A percentile compares a stretch with the other conserved stretches of the same genome.
These are phyloP conservation scores for Lateolabrax maculatus DNA, from an alignment of 2,797 vertebrate genomes.

Conservation along the genomic window DNA sequence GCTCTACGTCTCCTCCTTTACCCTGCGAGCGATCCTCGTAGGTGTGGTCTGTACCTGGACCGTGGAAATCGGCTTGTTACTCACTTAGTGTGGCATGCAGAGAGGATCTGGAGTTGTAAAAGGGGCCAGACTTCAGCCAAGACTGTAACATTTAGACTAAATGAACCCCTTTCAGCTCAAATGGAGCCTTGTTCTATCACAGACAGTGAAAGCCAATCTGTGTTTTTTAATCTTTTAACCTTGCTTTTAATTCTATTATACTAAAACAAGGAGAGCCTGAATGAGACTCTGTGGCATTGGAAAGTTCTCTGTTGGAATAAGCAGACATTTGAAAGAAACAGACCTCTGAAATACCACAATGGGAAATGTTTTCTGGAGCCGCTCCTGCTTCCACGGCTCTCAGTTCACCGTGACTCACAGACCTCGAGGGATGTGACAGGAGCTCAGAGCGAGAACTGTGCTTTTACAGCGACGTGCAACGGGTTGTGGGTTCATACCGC, in stretches of 20 bases:
- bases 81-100: neutral
- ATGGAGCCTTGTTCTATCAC: conserved; percentile 22
- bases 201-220: conserved; percentile 45
- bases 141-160: neutral
- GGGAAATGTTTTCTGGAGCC: conserved; percentile 25
- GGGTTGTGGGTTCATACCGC: neutral
- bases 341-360: conserved; percentile 19
- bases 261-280: neutral
- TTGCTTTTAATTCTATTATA: conserved; percentile 36
- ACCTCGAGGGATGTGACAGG: conserved; percentile 6
- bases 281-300: conserved; percentile 9
- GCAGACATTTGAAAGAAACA: conserved; percentile 1
- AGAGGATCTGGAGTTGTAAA: neutral
- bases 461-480: conserved; percentile 5
- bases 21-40: neutral
- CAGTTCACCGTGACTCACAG: conserved; percentile 15
- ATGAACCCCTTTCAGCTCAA: conserved; percentile 34
- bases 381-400: neutral
- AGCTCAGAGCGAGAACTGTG: neutral
- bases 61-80: neutral
- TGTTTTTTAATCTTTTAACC: conserved; percentile 51
- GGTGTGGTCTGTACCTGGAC: neutral
- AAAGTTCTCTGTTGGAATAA: conserved; percentile 10
- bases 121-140: neutral
- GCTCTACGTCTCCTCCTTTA: neutral